These are phyloP conservation scores for Bucorvus abyssinicus DNA, from an alignment of 2,797 vertebrate genomes.

Conservation along the genomic window DNA sequence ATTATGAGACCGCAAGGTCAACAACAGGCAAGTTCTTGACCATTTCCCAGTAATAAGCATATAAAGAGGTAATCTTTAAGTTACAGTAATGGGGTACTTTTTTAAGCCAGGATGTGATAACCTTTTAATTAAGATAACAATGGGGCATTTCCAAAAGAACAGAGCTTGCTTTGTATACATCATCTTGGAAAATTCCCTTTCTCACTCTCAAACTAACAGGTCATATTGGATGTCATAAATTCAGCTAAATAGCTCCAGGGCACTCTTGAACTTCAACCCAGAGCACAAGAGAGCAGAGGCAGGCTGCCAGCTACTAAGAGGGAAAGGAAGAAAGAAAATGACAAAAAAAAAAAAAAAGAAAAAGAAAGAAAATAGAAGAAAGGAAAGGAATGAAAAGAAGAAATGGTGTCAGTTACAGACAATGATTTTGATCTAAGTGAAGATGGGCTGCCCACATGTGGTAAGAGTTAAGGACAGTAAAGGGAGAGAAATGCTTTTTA, in stretches of 20 bases:
- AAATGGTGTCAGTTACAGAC: not conserved
- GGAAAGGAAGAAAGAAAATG: not conserved
- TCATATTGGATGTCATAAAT: not conserved
- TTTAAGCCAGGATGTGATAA: not conserved
- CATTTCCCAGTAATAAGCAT: not conserved
- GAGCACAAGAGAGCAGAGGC: not conserved
- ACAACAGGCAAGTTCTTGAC: not conserved
- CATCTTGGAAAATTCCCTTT: not conserved
- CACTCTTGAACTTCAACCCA: conserved; percentile 47
- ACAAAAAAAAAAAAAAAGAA: not conserved
- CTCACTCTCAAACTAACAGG: not conserved
- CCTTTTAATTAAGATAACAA: conserved; percentile 40
- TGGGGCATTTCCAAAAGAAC: not conserved
- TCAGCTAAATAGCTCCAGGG: conserved; percentile 1
- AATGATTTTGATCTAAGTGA: not conserved
- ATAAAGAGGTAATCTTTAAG: conserved; percentile 49
- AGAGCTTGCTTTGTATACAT: not conserved
- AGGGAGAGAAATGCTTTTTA: not conserved
- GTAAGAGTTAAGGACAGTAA: not conserved
- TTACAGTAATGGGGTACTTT: not conserved
- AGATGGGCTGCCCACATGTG: not conserved
- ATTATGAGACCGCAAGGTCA: not conserved
- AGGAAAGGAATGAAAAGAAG: not conserved
- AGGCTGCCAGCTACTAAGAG: not conserved
- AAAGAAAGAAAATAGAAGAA: not conserved